Percentiles rank a stretch among this genome's conserved stretches.
Evolutionary conservation across 2,888 invertebrate species (phyloP).

Genomic region (Parnassius mnemosyne): DNA sequence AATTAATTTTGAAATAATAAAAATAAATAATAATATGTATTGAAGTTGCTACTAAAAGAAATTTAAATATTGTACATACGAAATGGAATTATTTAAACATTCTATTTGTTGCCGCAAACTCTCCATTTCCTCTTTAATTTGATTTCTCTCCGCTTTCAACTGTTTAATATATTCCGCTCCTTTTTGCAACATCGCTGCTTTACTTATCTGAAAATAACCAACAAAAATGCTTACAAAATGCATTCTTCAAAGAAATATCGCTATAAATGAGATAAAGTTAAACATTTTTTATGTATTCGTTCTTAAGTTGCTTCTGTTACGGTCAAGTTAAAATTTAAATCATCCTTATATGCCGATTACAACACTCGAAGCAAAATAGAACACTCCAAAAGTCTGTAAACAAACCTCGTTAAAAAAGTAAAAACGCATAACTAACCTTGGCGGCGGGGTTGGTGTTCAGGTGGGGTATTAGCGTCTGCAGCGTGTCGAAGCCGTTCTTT

Average conservation of each 20-base stretch:
- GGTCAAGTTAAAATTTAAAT: no score
- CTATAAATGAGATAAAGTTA: no score
- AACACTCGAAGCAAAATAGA: no score
- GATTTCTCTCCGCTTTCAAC: constrained; percentile 90
- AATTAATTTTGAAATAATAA: no score
- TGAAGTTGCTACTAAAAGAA: not conserved
- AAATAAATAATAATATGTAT: not conserved
- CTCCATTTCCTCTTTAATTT: constrained; percentile 95
- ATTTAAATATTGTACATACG: constrained; percentile 78
- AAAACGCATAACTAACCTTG: constrained; percentile 78
- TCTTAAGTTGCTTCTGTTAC: no score
- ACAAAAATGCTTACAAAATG: no score
- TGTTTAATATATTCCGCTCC: constrained; percentile 97
- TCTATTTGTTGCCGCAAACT: constrained; percentile 93
- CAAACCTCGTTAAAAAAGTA: no score
- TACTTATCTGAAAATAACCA: constrained; percentile 84
- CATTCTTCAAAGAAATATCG: no score
- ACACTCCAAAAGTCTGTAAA: no score
- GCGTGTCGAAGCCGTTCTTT: constrained; percentile 96
- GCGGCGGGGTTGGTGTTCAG: constrained; percentile 93
- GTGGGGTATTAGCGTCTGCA: constrained; percentile 95
- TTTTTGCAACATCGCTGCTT: constrained; percentile 98
- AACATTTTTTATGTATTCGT: no score
- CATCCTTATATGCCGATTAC: no score
- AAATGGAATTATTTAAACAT: constrained; percentile 92